Conservation (phyloP, 2,888 invertebrate genomes). For the Limnephilus auricula region DNA sequence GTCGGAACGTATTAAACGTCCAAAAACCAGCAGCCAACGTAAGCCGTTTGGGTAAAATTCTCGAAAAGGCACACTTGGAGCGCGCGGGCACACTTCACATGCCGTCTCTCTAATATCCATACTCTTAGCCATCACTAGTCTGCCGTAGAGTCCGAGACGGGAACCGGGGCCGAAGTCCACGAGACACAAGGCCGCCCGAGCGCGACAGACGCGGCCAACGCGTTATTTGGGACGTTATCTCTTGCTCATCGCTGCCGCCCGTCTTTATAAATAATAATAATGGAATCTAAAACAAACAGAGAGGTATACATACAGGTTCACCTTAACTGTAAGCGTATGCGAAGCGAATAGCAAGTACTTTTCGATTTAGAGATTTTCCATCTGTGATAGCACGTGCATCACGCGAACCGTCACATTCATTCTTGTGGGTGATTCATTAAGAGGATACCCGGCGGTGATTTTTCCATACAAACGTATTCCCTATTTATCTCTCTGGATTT, state of each 20-base stretch:
- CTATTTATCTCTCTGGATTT: too few species aligned
- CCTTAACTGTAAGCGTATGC: not conserved
- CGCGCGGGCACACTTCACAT: too few species aligned
- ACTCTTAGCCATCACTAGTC: not conserved
- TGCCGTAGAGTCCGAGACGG: not conserved
- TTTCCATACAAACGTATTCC: too few species aligned
- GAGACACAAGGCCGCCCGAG: not conserved
- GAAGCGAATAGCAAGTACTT: not conserved
- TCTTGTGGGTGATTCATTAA: too few species aligned
- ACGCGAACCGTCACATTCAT: not conserved
- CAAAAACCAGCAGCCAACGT: too few species aligned
- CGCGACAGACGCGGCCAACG: not conserved
- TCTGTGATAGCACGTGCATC: not conserved
- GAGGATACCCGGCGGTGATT: too few species aligned
- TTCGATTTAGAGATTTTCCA: not conserved
- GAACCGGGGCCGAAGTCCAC: not conserved
- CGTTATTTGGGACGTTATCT: not conserved
- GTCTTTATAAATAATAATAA: slow-evolving; percentile 2
- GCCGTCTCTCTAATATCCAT: too few species aligned
- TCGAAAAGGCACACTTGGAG: too few species aligned
- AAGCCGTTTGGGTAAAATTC: too few species aligned
- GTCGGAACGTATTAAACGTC: too few species aligned
- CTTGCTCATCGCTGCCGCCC: not conserved
- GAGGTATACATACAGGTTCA: not conserved
- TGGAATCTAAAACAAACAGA: not conserved